Conservation (phyloP, 2,113 vertebrate genomes). For the Dipodomys spectabilis region DNA sequence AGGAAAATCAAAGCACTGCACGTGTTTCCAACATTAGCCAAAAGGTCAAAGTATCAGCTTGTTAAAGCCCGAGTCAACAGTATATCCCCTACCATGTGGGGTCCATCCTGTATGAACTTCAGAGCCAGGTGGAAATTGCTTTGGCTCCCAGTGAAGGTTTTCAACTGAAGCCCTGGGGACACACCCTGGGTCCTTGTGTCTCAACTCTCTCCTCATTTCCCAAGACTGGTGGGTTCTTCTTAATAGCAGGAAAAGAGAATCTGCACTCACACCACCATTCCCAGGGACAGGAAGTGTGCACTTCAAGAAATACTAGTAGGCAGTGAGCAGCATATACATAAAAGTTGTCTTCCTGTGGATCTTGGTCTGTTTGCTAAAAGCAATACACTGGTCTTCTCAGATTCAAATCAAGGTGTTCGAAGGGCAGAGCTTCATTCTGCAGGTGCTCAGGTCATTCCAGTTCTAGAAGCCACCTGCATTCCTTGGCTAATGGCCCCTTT, state of each 20-base stretch:
- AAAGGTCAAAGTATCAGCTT: not conserved
- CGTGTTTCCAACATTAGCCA: not conserved
- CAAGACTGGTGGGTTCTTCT: no score
- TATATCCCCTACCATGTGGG: not conserved
- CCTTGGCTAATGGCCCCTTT: not conserved
- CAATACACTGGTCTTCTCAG: rapidly evolving
- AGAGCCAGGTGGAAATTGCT: not conserved
- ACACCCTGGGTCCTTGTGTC: rapidly evolving
- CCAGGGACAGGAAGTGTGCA: rapidly evolving
- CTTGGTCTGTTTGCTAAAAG: no score
- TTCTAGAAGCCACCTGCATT: not conserved
- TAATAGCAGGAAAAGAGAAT: not conserved
- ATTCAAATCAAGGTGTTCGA: no score
- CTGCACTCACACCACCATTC: not conserved
- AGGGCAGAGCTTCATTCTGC: not conserved
- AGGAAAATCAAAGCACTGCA: not conserved
- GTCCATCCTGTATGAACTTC: rapidly evolving
- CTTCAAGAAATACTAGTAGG: not conserved
- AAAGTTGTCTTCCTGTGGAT: not conserved
- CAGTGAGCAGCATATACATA: no score
- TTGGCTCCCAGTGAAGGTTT: not conserved
- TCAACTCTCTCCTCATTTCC: not conserved
- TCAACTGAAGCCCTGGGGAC: not conserved
- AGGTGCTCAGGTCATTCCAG: no score
- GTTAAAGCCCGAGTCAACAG: not conserved